Percentiles rank a stretch among this genome's conserved stretches.
Conservation (phyloP, 1,140 invertebrate species). For the Pissodes strobi region DNA sequence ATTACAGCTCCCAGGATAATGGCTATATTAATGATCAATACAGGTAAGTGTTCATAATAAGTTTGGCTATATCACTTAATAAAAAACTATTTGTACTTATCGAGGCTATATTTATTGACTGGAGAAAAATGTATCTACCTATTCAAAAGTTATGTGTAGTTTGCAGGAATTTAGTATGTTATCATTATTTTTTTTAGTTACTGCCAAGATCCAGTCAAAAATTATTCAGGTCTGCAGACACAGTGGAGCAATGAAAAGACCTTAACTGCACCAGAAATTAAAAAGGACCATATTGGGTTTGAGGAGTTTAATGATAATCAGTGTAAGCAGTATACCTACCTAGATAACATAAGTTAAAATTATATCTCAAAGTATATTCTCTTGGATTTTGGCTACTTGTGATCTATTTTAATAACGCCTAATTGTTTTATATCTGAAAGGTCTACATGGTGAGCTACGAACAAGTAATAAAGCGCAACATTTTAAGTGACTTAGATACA, state of each 20-base stretch:
- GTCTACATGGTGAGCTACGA: no score
- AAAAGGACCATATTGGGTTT: conserved; percentile 25
- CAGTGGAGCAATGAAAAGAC: conserved; percentile 44
- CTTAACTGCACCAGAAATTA: conserved; percentile 27
- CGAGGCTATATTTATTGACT: not conserved
- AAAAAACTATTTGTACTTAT: not conserved
- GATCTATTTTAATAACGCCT: no score
- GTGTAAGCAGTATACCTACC: no score
- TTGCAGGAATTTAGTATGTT: not conserved
- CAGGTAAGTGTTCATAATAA: conserved; percentile 35
- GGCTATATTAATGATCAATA: conserved; percentile 49
- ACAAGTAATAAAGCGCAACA: no score
- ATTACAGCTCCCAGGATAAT: conserved; percentile 41
- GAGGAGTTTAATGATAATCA: conserved; percentile 42
- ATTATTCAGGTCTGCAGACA: conserved; percentile 34
- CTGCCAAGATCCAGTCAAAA: conserved; percentile 35
- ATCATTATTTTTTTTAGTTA: conserved; percentile 36
- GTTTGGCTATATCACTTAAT: not conserved
- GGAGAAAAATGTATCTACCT: not conserved
- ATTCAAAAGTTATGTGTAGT: not conserved
- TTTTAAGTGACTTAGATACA: no score
- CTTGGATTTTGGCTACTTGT: no score
- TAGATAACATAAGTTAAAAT: no score
- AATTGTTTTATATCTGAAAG: no score
- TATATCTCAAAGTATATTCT: no score